phyloP scores from a whole-genome alignment of 37 sponge, comb jelly and placozoan species.

The Agelas oroides region DNA sequence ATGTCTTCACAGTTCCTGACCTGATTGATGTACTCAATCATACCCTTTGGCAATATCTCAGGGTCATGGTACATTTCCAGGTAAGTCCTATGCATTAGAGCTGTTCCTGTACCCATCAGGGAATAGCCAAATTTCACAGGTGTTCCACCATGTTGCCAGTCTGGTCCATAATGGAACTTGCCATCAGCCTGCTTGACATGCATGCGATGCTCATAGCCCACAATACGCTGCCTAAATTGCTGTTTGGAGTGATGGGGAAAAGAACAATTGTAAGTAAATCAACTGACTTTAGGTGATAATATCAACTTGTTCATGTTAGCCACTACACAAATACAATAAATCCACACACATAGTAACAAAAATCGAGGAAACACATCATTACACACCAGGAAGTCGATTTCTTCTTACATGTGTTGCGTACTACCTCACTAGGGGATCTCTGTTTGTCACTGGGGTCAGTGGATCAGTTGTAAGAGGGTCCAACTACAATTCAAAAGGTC shows the following conservation, averaged over 20 bases:
- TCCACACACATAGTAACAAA: too few species aligned
- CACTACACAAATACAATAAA: too few species aligned
- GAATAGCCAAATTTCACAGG: background rate
- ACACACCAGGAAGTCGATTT: too few species aligned
- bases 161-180: background rate
- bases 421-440: too few species aligned
- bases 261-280: too few species aligned
- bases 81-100: slow-evolving; percentile 36
- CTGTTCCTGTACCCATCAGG: background rate
- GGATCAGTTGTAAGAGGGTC: too few species aligned
- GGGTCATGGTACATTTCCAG: slow-evolving; percentile 40
- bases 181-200: background rate
- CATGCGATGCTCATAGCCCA: slow-evolving; percentile 44
- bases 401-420: too few species aligned
- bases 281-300: too few species aligned
- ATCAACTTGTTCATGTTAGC: too few species aligned
- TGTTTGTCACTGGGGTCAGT: too few species aligned
- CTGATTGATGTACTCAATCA: slow-evolving; percentile 25
- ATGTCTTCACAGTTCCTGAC: slow-evolving; percentile 56
- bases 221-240: slow-evolving; percentile 30
- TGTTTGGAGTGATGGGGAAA: background rate
- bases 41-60: background rate
- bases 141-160: slow-evolving; percentile 1
- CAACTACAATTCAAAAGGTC: too few species aligned
- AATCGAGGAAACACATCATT: too few species aligned